A percentile compares a stretch with the other conserved stretches of the same genome.
These are phyloP conservation scores for Epinephelus malabaricus DNA, from an alignment of 2,797 vertebrate species.

Conservation along the genomic window DNA sequence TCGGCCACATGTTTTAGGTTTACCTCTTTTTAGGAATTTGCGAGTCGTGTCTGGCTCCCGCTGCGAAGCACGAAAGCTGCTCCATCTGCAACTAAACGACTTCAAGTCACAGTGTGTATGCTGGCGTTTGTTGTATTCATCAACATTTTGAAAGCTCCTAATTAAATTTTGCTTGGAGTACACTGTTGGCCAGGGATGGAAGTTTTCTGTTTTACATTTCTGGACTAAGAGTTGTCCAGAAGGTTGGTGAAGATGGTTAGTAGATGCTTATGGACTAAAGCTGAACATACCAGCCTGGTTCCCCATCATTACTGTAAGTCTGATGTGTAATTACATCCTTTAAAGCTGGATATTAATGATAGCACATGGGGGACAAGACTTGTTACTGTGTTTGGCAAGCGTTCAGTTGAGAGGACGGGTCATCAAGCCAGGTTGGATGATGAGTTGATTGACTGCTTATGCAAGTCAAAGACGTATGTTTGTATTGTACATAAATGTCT, in stretches of 20 bases:
- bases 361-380: slow-evolving; percentile 2
- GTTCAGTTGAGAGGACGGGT: neutral
- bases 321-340: slow-evolving; percentile 25
- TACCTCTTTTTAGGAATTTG: slow-evolving; percentile 50
- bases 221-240: neutral
- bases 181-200: slow-evolving; percentile 4
- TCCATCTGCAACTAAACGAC: slow-evolving; percentile 17
- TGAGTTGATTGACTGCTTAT: neutral
- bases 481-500: slow-evolving; percentile 15
- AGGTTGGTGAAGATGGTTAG: neutral
- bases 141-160: slow-evolving; percentile 19
- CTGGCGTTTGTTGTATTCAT: slow-evolving; percentile 24
- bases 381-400: slow-evolving; percentile 20
- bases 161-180: slow-evolving; percentile 20
- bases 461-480: neutral
- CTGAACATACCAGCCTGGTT: slow-evolving; percentile 12
- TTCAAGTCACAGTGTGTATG: slow-evolving; percentile 11
- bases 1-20: slow-evolving; percentile 50
- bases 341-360: slow-evolving; percentile 23
- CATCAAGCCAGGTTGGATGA: slow-evolving; percentile 4
- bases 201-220: slow-evolving; percentile 29
- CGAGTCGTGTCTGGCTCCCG: slow-evolving; percentile 31
- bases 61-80: slow-evolving; percentile 16
- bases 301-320: slow-evolving; percentile 10
- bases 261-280: slow-evolving; percentile 7